Conservation (phyloP, 2,113 vertebrate genomes). For the Helogale parvula region DNA sequence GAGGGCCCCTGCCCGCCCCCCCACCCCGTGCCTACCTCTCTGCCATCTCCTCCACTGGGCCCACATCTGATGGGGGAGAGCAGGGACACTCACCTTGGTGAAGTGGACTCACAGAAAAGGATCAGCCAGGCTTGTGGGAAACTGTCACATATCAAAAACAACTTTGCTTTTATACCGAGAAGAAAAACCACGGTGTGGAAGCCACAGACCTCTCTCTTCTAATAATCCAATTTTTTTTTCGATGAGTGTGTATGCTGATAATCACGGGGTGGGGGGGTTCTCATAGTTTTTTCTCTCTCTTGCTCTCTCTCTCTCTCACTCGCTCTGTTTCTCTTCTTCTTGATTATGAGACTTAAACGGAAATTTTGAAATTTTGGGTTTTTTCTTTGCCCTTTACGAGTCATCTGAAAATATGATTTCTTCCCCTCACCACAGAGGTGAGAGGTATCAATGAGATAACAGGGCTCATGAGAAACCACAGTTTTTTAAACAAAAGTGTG, state of each 20-base stretch:
- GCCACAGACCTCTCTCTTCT: constrained; percentile 81
- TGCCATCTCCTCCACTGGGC: background rate
- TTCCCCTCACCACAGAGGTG: constrained; percentile 79
- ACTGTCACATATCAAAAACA: constrained; percentile 81
- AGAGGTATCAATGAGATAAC: constrained; percentile 82
- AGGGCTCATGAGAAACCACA: constrained; percentile 75
- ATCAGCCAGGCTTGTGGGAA: constrained; percentile 79
- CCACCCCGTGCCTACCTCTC: constrained; percentile 30
- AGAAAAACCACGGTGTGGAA: constrained; percentile 82
- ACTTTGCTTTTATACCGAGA: constrained; percentile 82
- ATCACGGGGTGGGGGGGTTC: constrained; percentile 74
- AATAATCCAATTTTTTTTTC: constrained; percentile 81
- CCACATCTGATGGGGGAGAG: constrained; percentile 33
- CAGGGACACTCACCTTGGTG: constrained; percentile 75
- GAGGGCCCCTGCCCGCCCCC: background rate
- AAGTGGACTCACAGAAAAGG: constrained; percentile 74
- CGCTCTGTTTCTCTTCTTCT: constrained; percentile 72
- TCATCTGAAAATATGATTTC: constrained; percentile 82
- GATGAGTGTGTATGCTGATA: constrained; percentile 77
- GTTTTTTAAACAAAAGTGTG: constrained; percentile 71
- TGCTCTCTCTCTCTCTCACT: background rate
- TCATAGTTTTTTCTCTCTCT: constrained; percentile 45
- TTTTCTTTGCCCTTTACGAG: constrained; percentile 82
- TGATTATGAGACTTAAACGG: constrained; percentile 81
- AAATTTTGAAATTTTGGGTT: constrained; percentile 82